Conservation (phyloP, 2,113 vertebrate genomes). For the Etheostoma spectabile region DNA sequence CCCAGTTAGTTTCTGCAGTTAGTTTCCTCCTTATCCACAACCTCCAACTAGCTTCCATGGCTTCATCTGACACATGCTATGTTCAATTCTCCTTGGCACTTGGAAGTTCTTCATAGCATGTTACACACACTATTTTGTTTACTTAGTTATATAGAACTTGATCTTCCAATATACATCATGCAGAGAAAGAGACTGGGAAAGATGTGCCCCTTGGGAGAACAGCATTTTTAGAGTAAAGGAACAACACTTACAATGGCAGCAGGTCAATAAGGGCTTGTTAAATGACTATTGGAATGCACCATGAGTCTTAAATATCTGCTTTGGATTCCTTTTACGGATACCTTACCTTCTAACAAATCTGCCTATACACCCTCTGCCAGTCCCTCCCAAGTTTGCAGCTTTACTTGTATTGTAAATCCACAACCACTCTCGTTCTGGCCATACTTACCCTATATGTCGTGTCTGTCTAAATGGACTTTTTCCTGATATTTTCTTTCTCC, state of each 20-base stretch:
- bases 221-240: conserved; percentile 14
- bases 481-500: conserved; percentile 1
- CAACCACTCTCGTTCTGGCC: neutral
- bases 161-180: conserved; percentile 1
- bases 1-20: neutral
- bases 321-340: conserved; percentile 14
- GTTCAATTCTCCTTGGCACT: neutral
- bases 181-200: conserved; percentile 14
- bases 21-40: conserved; percentile 24
- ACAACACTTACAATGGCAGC: conserved; percentile 22
- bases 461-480: neutral
- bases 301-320: conserved; percentile 37
- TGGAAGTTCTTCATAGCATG: neutral
- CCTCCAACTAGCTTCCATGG: neutral
- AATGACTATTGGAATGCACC: conserved; percentile 21
- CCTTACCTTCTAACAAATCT: conserved; percentile 8
- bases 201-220: neutral
- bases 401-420: conserved; percentile 3
- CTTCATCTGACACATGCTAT: neutral
- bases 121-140: neutral
- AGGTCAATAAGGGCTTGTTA: conserved; percentile 1
- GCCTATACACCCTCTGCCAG: conserved; percentile 4
- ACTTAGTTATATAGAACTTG: neutral
- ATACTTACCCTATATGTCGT: neutral
- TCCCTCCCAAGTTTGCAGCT: conserved; percentile 12